Evolutionary conservation across 1,140 invertebrate genomes (phyloP).

Genomic region (Anastatus disparis): DNA sequence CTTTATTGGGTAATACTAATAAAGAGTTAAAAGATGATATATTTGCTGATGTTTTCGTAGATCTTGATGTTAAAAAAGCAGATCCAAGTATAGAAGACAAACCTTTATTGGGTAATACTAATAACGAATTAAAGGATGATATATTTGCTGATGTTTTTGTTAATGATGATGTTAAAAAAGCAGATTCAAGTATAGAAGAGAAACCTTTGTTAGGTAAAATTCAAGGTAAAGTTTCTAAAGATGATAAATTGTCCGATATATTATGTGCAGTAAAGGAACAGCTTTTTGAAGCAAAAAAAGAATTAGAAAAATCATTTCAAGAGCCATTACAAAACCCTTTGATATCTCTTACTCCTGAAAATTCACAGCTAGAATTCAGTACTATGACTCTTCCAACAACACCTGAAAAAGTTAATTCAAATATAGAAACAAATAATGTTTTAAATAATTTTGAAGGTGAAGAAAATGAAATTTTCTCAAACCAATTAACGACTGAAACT

Average conservation of each 20-base stretch:
- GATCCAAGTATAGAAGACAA: constrained; percentile 15
- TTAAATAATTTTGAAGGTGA: constrained; percentile 23
- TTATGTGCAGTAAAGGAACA: constrained; percentile 47
- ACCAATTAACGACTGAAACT: too few relatives aligned
- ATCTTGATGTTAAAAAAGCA: constrained; percentile 1
- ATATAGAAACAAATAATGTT: neutral
- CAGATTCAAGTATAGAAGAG: constrained; percentile 8
- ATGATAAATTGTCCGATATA: constrained; percentile 75
- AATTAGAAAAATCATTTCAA: too few relatives aligned
- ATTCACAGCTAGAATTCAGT: neutral
- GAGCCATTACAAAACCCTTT: too few relatives aligned
- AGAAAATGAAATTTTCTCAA: too few relatives aligned
- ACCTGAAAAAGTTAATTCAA: neutral
- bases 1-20: constrained; percentile 40
- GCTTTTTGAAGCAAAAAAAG: constrained; percentile 37
- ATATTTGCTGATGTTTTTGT: constrained; percentile 70
- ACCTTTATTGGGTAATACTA: constrained; percentile 32
- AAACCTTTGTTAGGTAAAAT: constrained; percentile 34
- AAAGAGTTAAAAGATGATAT: constrained; percentile 72
- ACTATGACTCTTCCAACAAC: neutral
- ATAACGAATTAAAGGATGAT: constrained; percentile 70
- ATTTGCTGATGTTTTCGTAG: constrained; percentile 67
- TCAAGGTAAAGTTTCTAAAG: constrained; percentile 57
- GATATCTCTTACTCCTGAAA: neutral
- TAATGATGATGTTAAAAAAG: neutral